Percentiles rank a stretch among this genome's conserved stretches.
Conservation (phyloP, 1,140 invertebrate species). For the Adoxophyes honmai region DNA sequence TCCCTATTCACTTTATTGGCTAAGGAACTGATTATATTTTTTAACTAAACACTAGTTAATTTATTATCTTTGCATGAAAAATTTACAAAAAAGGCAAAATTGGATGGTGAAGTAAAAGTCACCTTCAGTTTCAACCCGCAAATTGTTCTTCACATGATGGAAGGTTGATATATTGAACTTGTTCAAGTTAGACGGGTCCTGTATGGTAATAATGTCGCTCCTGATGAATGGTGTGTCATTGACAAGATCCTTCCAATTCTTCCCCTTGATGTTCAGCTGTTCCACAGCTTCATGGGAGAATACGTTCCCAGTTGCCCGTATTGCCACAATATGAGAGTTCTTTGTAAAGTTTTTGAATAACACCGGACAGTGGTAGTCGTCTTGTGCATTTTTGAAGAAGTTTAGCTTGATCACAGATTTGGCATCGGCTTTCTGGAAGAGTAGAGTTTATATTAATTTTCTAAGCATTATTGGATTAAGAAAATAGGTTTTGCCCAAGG, state of each 20-base stretch:
- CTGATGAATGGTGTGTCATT: slow-evolving; percentile 94
- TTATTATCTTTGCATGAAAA: too few relatives aligned
- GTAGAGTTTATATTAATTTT: slow-evolving; percentile 1
- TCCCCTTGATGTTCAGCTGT: slow-evolving; percentile 96
- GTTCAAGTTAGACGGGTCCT: slow-evolving; percentile 92
- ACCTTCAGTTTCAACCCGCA: slow-evolving; percentile 93
- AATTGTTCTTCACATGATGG: slow-evolving; percentile 97
- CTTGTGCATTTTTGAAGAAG: slow-evolving; percentile 92
- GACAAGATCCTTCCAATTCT: slow-evolving; percentile 96
- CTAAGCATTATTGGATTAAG: too few relatives aligned
- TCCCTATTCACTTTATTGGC: too few relatives aligned
- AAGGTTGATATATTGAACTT: slow-evolving; percentile 98
- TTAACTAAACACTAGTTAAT: too few relatives aligned
- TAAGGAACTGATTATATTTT: too few relatives aligned
- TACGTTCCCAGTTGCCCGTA: slow-evolving; percentile 96
- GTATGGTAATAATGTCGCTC: slow-evolving; percentile 95
- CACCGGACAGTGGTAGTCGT: slow-evolving; percentile 94
- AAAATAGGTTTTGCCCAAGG: too few relatives aligned
- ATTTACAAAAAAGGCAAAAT: too few relatives aligned
- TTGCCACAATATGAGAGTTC: slow-evolving; percentile 95
- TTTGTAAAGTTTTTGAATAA: slow-evolving; percentile 97
- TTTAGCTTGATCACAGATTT: slow-evolving; percentile 94
- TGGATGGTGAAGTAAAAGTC: slow-evolving; percentile 1
- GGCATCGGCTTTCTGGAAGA: slow-evolving; percentile 83
- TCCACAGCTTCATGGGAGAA: slow-evolving; percentile 97